phyloP scores from a whole-genome alignment of 2,113 vertebrate genomes.

The Zootoca vivipara region DNA sequence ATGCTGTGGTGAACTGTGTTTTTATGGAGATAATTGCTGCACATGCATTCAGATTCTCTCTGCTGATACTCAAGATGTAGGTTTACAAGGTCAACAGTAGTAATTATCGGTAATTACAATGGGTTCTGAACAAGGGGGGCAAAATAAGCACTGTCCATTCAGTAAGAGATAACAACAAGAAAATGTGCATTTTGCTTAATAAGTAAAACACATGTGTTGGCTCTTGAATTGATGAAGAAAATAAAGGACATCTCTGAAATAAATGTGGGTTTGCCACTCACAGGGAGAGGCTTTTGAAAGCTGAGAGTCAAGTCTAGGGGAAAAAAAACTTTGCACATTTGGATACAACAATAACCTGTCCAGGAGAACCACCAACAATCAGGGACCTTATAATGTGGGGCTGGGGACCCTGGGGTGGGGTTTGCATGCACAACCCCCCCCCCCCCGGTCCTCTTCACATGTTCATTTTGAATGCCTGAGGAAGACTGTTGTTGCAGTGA shows the following conservation, averaged over 20 bases:
- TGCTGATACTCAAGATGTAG: conserved; percentile 41
- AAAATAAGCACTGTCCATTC: conserved; percentile 41
- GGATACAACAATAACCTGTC: too few species aligned
- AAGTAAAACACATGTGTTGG: conserved; percentile 41
- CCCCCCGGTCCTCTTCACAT: too few species aligned
- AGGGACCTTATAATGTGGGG: too few species aligned
- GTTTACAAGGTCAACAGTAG: conserved; percentile 39
- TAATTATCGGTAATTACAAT: conserved; percentile 39
- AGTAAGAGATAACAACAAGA: conserved; percentile 22
- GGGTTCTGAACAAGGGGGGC: conserved; percentile 4
- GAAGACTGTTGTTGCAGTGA: background rate
- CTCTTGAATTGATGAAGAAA: background rate
- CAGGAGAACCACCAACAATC: too few species aligned
- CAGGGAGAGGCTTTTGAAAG: background rate
- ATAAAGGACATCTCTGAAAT: background rate
- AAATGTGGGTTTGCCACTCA: background rate
- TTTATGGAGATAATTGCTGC: conserved; percentile 32
- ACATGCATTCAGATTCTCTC: conserved; percentile 40
- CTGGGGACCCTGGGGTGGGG: too few species aligned
- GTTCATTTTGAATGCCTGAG: too few species aligned
- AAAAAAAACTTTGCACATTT: background rate
- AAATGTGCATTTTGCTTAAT: conserved; percentile 35
- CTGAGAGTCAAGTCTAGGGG: too few species aligned
- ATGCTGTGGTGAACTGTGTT: conserved; percentile 4
- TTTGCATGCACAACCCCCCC: too few species aligned